Base-by-base conservation (phyloP, 2,797 vertebrate species). In the Intellagama lesueurii region DNA sequence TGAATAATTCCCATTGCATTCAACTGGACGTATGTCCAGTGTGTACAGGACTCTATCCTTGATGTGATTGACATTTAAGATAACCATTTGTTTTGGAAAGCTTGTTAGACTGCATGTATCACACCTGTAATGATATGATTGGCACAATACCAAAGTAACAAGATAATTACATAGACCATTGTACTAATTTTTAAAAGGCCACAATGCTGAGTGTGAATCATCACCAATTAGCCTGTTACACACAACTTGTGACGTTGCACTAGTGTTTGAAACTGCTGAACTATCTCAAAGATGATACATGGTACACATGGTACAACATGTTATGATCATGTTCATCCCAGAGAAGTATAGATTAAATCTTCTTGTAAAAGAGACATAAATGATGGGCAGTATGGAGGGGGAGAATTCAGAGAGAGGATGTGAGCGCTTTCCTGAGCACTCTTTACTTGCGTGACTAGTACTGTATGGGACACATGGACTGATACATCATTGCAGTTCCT, bases 51-150 rank as follows among this genome's bases (percentile, higher is more conserved):
- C 30, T 80, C 26, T 28, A 19, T 3, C 16, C 49, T 56, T 81
- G 35, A 64, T 32, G 60, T 11, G 89, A 88, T 9, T 32, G 90
- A 87, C 92, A 93, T 90, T 93, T 91, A 91, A 92, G 94, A 72
- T 89, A 83, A 87, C 79, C 35, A 85, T 88, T 91, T 91, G 76
- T 92, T 94, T 94, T 90, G 88, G 89, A 90, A 87, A 88, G 90
- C 35, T 72, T 81, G 86, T 73, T 91, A 91, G 91, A 47, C 7
- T 52, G 52, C 52, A 52, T 52, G 52, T 52, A 12, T 3, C 3
- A 26, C 35, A 44, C 24, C 40, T 44, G 35, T 22, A 77, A 77
- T 44, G 19, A 44, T 77, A 44, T 77, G 17, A 44, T 12, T 40
- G 32, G 16, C 19, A 35, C 32, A 40, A 35, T 22, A 75, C 73